Evolutionary conservation across 1,140 invertebrate genomes (phyloP), one percentile per base, ranked within the genome.

Genomic region (Zophobas morio): DNA sequence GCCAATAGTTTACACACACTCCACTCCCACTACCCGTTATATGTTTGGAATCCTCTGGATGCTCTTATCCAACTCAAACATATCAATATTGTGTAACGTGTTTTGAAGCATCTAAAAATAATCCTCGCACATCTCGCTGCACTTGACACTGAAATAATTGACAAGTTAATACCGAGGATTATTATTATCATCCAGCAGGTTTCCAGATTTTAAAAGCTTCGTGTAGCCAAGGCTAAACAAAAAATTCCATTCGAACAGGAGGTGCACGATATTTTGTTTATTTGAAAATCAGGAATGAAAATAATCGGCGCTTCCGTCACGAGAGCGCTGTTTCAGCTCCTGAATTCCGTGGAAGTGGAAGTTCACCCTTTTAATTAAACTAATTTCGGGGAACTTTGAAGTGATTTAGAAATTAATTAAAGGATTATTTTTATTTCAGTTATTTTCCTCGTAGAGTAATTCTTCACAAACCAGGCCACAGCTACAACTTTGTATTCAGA

Each of bases 141-240:
- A 60, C 56, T 60, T 60, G 56, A 60, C 56, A 60, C 35, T 60
- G 35, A 37, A 60, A 36, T 8, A 54, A 54, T 54, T 60, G 56
- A 60, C 56, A 60, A 60, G 32, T 60, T 60, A 37, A 60, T 36
- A 60, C 34, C 53, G 36, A 60, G 34, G 34, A 39, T 60, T 60
- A 60, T 60, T 39, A 60, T 39, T 34, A 1, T 2, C 5, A 34
- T 56, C 33, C 33, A 36, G 32, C 8, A 8, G n/a, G 6, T 60
- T 60, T 2, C n/a, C n/a, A 60, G 56, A 33, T 8, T 60, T 36
- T 6, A 5, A 53, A 53, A 8, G 49, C 6, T 20, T 4, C 49
- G 49, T 46, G 49, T 6, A 32, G 20, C 49, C 20, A 53, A 53
- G 2, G 20, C 49, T 8, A 53, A 39, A 5, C 56, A 60, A 60